These are phyloP conservation scores for Atta texana DNA, from an alignment of 1,140 invertebrate species.

Conservation along the genomic window DNA sequence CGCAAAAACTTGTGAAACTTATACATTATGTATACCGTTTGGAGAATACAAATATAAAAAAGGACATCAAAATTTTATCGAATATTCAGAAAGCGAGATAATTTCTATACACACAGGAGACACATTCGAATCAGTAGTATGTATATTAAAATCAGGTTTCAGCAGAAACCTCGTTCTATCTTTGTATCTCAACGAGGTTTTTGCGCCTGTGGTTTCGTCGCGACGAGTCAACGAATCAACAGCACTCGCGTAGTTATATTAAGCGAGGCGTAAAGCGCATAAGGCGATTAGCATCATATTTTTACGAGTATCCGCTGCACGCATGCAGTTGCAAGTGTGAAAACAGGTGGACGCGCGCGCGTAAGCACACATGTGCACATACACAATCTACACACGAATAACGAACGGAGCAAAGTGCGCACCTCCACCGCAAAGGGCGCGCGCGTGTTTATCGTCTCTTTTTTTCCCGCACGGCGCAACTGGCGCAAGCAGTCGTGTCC, in stretches of 20 bases:
- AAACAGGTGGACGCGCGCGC: background rate
- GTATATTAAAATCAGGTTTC: background rate
- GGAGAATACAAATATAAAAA: background rate
- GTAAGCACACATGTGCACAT: background rate
- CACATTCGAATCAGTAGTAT: background rate
- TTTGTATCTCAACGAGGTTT: background rate
- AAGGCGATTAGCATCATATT: slow-evolving; percentile 30
- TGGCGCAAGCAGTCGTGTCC: slow-evolving; percentile 71
- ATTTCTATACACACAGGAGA: background rate
- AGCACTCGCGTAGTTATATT: slow-evolving; percentile 8
- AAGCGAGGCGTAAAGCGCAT: background rate
- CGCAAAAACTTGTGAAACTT: background rate
- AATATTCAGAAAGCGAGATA: background rate
- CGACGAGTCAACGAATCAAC: slow-evolving; percentile 4
- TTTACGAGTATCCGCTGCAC: background rate
- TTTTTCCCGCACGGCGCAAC: background rate
- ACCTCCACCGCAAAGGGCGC: slow-evolving; percentile 35
- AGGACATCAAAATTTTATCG: background rate
- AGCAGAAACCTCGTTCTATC: background rate
- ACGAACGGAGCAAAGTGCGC: background rate
- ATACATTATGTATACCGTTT: background rate
- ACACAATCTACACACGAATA: background rate
- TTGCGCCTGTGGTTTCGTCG: background rate
- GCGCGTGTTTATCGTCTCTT: slow-evolving; percentile 44
- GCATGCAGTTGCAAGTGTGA: background rate